Conservation (phyloP, 1,140 invertebrate species). For the Tetragnatha versicolor region DNA sequence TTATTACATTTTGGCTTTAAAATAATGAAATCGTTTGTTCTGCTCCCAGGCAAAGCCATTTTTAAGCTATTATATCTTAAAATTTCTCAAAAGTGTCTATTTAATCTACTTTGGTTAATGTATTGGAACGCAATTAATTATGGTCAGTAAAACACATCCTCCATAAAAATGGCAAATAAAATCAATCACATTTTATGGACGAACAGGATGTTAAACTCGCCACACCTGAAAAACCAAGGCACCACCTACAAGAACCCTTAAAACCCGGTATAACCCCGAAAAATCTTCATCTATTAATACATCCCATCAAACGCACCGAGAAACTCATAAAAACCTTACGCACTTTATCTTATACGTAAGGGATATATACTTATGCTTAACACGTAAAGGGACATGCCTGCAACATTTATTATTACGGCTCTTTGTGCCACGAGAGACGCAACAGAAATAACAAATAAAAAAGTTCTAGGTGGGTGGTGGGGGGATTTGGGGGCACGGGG, state of each 20-base stretch:
- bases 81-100: too few species aligned
- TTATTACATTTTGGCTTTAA: too few species aligned
- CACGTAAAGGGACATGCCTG: neutral
- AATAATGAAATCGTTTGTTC: too few species aligned
- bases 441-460: slow-evolving; percentile 11
- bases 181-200: too few species aligned
- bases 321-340: slow-evolving; percentile 33
- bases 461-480: neutral
- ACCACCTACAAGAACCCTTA: neutral
- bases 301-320: slow-evolving; percentile 29
- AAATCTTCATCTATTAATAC: neutral
- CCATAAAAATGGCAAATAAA: too few species aligned
- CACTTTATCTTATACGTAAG: slow-evolving; percentile 12
- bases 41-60: too few species aligned
- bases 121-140: too few species aligned
- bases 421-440: slow-evolving; percentile 25
- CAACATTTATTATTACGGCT: slow-evolving; percentile 29
- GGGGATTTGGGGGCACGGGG: slow-evolving; percentile 13
- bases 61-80: too few species aligned
- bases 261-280: neutral
- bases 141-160: too few species aligned
- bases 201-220: too few species aligned
- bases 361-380: slow-evolving; percentile 13
- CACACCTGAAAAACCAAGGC: too few species aligned
- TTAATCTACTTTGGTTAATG: too few species aligned